phyloP scores from a whole-genome alignment of 2,888 invertebrate species.

The Bedellia somnulentella region DNA sequence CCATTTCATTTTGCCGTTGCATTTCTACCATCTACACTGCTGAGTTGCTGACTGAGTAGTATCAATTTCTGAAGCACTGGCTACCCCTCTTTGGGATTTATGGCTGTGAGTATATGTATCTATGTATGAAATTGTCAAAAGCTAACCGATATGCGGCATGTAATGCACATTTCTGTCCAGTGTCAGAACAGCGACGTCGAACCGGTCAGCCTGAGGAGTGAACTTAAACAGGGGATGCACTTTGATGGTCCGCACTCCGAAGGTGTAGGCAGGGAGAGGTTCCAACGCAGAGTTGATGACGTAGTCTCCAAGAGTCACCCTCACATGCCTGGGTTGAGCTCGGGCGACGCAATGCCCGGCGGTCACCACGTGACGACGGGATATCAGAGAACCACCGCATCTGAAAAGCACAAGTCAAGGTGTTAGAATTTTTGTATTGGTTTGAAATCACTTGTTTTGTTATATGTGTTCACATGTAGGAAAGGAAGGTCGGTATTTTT shows the following conservation, averaged over 20 bases:
- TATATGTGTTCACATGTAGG: too few species aligned
- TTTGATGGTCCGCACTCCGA: conserved; percentile 86
- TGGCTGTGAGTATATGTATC: background rate
- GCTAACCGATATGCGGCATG: conserved; percentile 79
- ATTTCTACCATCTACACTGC: too few species aligned
- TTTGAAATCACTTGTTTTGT: too few species aligned
- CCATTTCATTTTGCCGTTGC: too few species aligned
- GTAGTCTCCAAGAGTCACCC: conserved; percentile 90
- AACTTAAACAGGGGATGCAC: conserved; percentile 72
- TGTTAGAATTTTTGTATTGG: too few species aligned
- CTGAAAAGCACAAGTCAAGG: too few species aligned
- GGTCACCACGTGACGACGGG: conserved; percentile 88
- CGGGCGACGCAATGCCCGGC: conserved; percentile 94
- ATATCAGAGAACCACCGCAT: conserved; percentile 90
- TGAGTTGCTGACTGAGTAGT: too few species aligned
- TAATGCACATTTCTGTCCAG: conserved; percentile 88
- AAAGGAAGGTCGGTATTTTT: too few species aligned
- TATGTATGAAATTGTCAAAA: background rate
- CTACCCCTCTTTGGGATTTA: too few species aligned
- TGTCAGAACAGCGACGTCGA: conserved; percentile 87
- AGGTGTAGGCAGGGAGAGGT: conserved; percentile 87
- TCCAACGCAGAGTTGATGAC: conserved; percentile 93
- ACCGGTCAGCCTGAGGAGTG: conserved; percentile 89
- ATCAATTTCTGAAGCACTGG: too few species aligned
- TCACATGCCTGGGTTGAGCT: conserved; percentile 86